Conservation (phyloP, 2,888 invertebrate species). For the Drosophila mercatorum region DNA sequence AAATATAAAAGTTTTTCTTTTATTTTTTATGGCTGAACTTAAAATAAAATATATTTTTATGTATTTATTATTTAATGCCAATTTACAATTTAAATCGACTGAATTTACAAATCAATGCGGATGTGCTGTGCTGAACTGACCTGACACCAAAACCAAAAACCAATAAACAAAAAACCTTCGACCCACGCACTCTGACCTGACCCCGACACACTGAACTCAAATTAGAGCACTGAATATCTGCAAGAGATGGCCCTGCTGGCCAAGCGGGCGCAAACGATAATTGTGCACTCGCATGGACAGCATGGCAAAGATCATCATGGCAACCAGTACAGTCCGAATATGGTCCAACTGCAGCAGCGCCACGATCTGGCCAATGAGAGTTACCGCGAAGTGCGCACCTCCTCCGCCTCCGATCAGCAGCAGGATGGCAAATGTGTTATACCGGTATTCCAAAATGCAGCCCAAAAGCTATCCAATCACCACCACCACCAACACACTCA, state of each 20-base stretch:
- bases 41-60: not conserved
- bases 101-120: constrained; percentile 21
- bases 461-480: constrained; percentile 49
- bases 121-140: constrained; percentile 13
- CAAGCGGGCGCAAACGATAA: constrained; percentile 83
- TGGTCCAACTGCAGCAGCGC: constrained; percentile 73
- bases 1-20: constrained; percentile 2
- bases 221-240: constrained; percentile 82
- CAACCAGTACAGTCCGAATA: constrained; percentile 78
- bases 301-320: constrained; percentile 73
- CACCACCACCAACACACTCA: constrained; percentile 28
- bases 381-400: constrained; percentile 85
- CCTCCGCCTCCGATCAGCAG: constrained; percentile 49
- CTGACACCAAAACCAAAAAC: not conserved
- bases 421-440: constrained; percentile 81
- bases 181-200: constrained; percentile 24
- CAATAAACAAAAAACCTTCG: not conserved
- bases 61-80: constrained; percentile 61
- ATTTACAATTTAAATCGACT: constrained; percentile 58
- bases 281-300: constrained; percentile 81
- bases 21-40: not conserved
- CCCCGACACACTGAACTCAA: not conserved
- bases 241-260: constrained; percentile 83
- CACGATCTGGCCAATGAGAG: constrained; percentile 75
- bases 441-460: constrained; percentile 84